Percentiles rank a stretch among this genome's conserved stretches.
These are phyloP conservation scores for Engystomops pustulosus DNA, from an alignment of 2,113 vertebrate genomes.

Conservation along the genomic window DNA sequence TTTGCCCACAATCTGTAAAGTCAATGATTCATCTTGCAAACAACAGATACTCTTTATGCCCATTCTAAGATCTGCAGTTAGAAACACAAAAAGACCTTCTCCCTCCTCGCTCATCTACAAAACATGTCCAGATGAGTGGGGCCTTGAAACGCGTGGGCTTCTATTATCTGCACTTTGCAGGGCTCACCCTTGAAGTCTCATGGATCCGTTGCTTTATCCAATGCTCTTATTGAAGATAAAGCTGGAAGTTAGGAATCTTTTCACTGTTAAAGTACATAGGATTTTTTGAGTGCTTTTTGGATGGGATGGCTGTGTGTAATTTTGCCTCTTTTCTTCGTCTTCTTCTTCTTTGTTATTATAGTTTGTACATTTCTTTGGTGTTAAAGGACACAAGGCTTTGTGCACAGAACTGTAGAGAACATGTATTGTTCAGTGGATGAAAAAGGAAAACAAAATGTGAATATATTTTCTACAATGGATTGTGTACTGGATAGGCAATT, in stretches of 20 bases:
- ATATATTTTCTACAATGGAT: not conserved
- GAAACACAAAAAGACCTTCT: not conserved
- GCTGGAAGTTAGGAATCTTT: not conserved
- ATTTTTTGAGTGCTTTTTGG: not conserved
- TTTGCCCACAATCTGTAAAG: not conserved
- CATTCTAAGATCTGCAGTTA: not conserved
- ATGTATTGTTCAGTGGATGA: not conserved
- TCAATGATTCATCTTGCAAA: slow-evolving; percentile 5
- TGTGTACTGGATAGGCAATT: not conserved
- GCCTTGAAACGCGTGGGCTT: not conserved
- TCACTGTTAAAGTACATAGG: not conserved
- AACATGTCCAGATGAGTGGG: not conserved
- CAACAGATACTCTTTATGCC: not conserved
- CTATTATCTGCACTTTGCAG: slow-evolving; percentile 35
- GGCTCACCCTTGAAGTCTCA: not conserved
- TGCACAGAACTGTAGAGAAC: not conserved
- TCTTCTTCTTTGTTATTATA: not conserved
- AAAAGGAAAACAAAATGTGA: not conserved
- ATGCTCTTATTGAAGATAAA: not conserved
- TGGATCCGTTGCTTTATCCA: not conserved
- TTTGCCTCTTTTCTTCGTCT: not conserved
- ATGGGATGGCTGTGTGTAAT: not conserved
- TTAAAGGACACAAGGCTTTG: not conserved
- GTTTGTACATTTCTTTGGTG: not conserved
- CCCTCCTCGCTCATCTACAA: not conserved